These are phyloP conservation scores for Mormyrus iriodes DNA, from an alignment of 2,113 vertebrate genomes.

Conservation along the genomic window DNA sequence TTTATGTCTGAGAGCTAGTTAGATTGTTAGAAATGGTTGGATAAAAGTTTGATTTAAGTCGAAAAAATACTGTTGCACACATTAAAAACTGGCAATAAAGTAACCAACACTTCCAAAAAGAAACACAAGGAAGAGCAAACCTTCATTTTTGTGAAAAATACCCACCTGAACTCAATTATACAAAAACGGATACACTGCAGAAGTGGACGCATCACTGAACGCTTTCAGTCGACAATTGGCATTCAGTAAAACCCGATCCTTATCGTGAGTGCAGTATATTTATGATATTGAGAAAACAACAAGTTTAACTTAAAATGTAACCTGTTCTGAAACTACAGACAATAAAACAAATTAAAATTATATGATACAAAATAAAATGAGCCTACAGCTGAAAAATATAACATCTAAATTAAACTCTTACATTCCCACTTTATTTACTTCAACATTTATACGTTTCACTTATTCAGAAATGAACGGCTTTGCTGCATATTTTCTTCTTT, in stretches of 20 bases:
- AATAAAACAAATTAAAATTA: neutral
- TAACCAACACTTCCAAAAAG: neutral
- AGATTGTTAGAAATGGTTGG: neutral
- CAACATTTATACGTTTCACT: neutral
- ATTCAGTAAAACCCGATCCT: neutral
- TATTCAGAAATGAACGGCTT: neutral
- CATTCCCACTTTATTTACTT: neutral
- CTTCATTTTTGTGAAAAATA: neutral
- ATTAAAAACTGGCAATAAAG: neutral
- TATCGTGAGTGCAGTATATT: too few relatives aligned
- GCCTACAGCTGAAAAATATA: neutral
- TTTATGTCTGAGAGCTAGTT: neutral
- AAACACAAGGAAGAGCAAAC: neutral
- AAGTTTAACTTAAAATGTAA: neutral
- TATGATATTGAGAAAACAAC: too few relatives aligned
- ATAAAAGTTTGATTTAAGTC: neutral
- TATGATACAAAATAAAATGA: neutral
- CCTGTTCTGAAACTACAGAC: neutral
- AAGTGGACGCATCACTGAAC: neutral
- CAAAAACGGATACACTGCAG: neutral
- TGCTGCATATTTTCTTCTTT: neutral
- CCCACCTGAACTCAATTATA: neutral
- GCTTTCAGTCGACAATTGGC: neutral
- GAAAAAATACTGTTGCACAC: neutral
- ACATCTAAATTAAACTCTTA: neutral